phyloP scores from a whole-genome alignment of 1,140 invertebrate species.

The Ostrea edulis region DNA sequence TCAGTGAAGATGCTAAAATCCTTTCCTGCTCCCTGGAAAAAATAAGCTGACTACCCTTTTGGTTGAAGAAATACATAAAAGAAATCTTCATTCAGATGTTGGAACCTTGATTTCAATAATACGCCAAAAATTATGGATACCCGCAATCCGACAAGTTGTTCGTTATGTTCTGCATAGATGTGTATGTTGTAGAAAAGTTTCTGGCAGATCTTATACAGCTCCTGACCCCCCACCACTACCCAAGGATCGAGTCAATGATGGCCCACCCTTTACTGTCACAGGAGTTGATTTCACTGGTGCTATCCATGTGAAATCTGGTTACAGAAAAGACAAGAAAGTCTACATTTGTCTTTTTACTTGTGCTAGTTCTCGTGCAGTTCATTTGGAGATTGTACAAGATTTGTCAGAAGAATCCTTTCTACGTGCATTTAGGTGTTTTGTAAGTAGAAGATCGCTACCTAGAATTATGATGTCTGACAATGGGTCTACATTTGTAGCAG shows the following conservation, averaged over 20 bases:
- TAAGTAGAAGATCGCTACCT: conserved; percentile 34
- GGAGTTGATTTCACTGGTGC: conserved; percentile 35
- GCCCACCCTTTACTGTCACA: conserved; percentile 9
- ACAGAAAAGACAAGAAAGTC: not conserved
- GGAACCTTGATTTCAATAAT: not conserved
- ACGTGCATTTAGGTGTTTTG: conserved; percentile 37
- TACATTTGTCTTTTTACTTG: conserved; percentile 38
- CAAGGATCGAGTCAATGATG: not conserved
- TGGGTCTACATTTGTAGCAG: conserved; percentile 33
- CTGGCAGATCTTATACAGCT: conserved; percentile 6
- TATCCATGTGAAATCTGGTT: conserved; percentile 18
- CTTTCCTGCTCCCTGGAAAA: not conserved
- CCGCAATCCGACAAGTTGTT: not conserved
- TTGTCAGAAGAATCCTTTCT: conserved; percentile 44
- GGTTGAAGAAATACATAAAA: conserved; percentile 13
- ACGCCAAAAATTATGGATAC: not conserved
- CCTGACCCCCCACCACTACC: conserved; percentile 33
- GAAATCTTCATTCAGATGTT: not conserved
- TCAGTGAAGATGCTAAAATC: not conserved
- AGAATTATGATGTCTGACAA: conserved; percentile 48
- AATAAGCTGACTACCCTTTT: not conserved
- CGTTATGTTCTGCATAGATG: conserved; percentile 19
- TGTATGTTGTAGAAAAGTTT: conserved; percentile 33
- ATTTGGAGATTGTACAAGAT: conserved; percentile 35
- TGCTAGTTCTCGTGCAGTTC: conserved; percentile 10